Evolutionary conservation across 2,113 vertebrate species (phyloP).

Genomic region (Arothron firmamentum): DNA sequence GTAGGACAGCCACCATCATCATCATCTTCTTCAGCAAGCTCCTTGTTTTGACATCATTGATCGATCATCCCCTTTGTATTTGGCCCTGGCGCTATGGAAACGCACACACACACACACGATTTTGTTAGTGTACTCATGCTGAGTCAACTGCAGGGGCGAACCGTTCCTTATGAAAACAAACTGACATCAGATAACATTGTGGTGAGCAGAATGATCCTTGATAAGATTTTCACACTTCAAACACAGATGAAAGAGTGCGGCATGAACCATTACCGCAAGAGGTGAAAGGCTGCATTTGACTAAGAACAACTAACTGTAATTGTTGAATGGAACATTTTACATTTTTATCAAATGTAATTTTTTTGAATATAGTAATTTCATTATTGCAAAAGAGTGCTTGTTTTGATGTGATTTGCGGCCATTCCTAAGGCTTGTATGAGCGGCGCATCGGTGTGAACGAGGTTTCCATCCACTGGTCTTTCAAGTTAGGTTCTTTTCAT

Average conservation of each 20-base stretch:
- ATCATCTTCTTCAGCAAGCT: constrained; percentile 32
- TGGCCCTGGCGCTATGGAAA: constrained; percentile 6
- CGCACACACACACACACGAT: neutral
- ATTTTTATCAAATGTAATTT: no score
- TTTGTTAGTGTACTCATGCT: constrained; percentile 34
- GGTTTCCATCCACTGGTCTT: neutral
- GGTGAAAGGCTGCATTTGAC: no score
- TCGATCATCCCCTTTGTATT: constrained; percentile 48
- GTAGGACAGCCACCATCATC: no score
- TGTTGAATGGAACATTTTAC: no score
- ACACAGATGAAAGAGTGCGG: no score
- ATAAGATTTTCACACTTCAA: no score
- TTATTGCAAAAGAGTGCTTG: no score
- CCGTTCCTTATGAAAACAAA: constrained; percentile 40
- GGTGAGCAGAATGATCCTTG: neutral
- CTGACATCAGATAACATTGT: constrained; percentile 52
- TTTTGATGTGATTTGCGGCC: no score
- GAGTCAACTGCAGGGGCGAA: constrained; percentile 13
- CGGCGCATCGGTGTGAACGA: neutral
- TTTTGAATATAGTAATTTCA: no score
- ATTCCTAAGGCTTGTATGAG: neutral
- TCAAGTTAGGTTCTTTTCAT: neutral
- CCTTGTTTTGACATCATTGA: constrained; percentile 61
- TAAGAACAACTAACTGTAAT: no score
- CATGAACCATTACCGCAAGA: no score